These are phyloP conservation scores for Trichoplax adhaerens DNA, from an alignment of 37 sponge, comb jelly and placozoan species.

Conservation along the genomic window DNA sequence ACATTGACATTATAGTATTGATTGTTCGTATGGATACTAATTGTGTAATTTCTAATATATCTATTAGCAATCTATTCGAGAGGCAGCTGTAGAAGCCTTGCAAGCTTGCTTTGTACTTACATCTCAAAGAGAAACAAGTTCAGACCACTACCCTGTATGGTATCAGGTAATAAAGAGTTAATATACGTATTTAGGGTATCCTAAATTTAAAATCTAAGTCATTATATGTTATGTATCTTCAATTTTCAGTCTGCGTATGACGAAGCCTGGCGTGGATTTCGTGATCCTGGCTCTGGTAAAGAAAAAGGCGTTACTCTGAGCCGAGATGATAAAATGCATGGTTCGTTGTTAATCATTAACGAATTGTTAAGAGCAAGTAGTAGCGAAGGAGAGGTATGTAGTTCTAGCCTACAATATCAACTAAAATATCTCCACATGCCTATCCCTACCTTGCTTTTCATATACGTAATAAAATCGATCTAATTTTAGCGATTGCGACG, in stretches of 20 bases:
- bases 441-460: too few relatives aligned
- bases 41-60: too few relatives aligned
- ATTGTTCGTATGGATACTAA: too few relatives aligned
- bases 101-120: constrained; percentile 70
- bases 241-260: constrained; percentile 31
- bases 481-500: too few relatives aligned
- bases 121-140: constrained; percentile 56
- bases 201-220: too few relatives aligned
- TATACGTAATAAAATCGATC: too few relatives aligned
- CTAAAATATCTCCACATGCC: too few relatives aligned
- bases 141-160: not conserved
- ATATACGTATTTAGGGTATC: not conserved
- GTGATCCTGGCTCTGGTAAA: constrained; percentile 9
- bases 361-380: constrained; percentile 29
- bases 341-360: constrained; percentile 63
- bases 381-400: too few relatives aligned
- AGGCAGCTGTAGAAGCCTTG: constrained; percentile 60
- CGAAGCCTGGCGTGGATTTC: constrained; percentile 46
- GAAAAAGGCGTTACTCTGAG: constrained; percentile 22
- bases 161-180: not conserved
- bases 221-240: not conserved
- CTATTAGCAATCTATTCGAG: constrained; percentile 50
- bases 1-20: too few relatives aligned
- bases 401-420: too few relatives aligned
- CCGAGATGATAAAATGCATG: constrained; percentile 64